phyloP scores from a whole-genome alignment of 2,113 vertebrate genomes.

The Plecotus auritus region DNA sequence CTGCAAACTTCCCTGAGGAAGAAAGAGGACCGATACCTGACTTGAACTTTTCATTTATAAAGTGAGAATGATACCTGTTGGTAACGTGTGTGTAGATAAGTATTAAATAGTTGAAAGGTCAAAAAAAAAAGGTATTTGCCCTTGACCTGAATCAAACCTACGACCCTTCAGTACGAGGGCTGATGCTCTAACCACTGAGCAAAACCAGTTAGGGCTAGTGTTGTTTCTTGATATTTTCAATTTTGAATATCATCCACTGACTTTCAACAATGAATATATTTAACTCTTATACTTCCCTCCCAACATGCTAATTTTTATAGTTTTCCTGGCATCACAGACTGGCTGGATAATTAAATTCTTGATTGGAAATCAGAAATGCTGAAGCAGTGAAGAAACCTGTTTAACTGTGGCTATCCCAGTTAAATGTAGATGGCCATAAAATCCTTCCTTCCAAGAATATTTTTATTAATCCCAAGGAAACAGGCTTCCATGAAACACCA shows the following conservation, averaged over 20 bases:
- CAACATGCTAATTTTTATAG: neutral
- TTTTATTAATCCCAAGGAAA: neutral
- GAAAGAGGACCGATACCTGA: too few relatives aligned
- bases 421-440: slow-evolving; percentile 11
- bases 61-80: too few relatives aligned
- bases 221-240: neutral
- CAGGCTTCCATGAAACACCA: neutral
- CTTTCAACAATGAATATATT: neutral
- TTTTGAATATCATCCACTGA: neutral
- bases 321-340: neutral
- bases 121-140: too few relatives aligned
- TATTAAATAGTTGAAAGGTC: too few relatives aligned
- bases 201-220: too few relatives aligned
- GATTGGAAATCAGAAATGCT: neutral
- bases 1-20: too few relatives aligned
- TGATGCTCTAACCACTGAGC: too few relatives aligned
- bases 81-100: too few relatives aligned
- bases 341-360: neutral
- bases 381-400: neutral
- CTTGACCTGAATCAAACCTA: too few relatives aligned
- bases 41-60: too few relatives aligned
- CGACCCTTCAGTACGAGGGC: too few relatives aligned
- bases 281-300: neutral
- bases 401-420: neutral
- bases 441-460: neutral